Evolutionary conservation across 2,113 vertebrate genomes (phyloP).

Genomic region (Shinisaurus crocodilurus): DNA sequence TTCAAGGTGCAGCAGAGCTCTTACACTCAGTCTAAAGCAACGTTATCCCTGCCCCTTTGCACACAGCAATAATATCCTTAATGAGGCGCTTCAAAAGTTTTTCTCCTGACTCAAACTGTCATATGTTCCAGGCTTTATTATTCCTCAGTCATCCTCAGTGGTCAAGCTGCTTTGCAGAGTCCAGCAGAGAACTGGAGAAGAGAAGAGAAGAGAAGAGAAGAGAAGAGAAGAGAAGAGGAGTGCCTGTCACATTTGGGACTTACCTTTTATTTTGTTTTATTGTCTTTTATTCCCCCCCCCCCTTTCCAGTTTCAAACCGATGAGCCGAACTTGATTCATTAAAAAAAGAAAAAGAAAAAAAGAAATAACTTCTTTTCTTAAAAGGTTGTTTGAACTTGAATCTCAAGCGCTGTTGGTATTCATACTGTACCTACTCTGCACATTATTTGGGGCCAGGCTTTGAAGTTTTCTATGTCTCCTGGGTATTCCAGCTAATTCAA

Average conservation of each 20-base stretch:
- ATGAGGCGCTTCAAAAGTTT: slow-evolving; percentile 56
- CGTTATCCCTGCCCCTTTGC: slow-evolving; percentile 38
- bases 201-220: slow-evolving; percentile 42
- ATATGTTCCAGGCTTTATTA: slow-evolving; percentile 32
- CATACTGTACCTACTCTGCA: slow-evolving; percentile 59
- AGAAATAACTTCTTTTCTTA: slow-evolving; percentile 64
- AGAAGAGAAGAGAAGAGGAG: slow-evolving; percentile 37
- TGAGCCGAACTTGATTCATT: slow-evolving; percentile 74
- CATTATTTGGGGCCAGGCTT: slow-evolving; percentile 58
- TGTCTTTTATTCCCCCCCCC: slow-evolving; percentile 9
- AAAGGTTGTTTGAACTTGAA: slow-evolving; percentile 72
- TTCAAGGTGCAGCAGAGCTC: neutral
- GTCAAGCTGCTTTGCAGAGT: slow-evolving; percentile 21
- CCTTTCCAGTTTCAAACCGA: slow-evolving; percentile 55
- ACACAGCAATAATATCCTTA: slow-evolving; percentile 48
- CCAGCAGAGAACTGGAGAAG: slow-evolving; percentile 18
- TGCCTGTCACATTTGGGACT: slow-evolving; percentile 35
- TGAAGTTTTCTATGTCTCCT: slow-evolving; percentile 71
- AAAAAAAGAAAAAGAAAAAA: slow-evolving; percentile 79
- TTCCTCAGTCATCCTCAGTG: slow-evolving; percentile 24
- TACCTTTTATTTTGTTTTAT: slow-evolving; percentile 49
- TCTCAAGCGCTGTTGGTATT: slow-evolving; percentile 64
- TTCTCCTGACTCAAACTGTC: slow-evolving; percentile 41
- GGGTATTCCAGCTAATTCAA: slow-evolving; percentile 67
- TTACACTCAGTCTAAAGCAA: slow-evolving; percentile 22